Conservation (phyloP, 1,140 invertebrate species). For the Drosophila nikananu region DNA sequence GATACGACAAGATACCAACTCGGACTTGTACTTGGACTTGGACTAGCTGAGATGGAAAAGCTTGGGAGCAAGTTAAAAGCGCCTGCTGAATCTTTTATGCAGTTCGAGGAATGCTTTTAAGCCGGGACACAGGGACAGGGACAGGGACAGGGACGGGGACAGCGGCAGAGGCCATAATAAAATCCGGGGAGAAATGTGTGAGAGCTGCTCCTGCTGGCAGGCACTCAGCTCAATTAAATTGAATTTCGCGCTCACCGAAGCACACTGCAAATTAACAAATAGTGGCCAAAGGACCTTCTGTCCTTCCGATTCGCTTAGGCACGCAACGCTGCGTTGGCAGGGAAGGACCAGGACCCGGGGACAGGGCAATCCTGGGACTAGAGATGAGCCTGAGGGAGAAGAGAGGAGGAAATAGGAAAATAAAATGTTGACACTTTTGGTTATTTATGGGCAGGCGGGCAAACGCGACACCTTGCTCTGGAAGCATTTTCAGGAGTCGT, state of each 20-base stretch:
- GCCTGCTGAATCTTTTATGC: constrained; percentile 83
- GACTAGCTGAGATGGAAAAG: constrained; percentile 35
- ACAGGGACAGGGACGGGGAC: constrained; percentile 25
- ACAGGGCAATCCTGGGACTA: constrained; percentile 12
- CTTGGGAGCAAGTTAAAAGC: constrained; percentile 79
- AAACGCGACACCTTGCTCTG: constrained; percentile 59
- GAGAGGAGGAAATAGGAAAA: constrained; percentile 77
- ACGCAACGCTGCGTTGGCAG: constrained; percentile 71
- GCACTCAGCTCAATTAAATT: constrained; percentile 84
- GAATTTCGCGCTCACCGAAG: constrained; percentile 83
- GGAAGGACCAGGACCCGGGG: neutral
- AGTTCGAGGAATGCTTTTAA: constrained; percentile 77
- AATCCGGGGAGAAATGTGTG: constrained; percentile 79
- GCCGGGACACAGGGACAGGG: constrained; percentile 34
- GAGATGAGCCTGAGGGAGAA: neutral
- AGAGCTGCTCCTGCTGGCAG: constrained; percentile 58
- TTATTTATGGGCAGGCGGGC: constrained; percentile 78
- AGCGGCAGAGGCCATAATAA: constrained; percentile 66
- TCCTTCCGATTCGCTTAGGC: constrained; percentile 79
- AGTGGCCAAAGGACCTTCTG: constrained; percentile 55
- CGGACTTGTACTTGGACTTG: constrained; percentile 3
- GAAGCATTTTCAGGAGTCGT: constrained; percentile 4
- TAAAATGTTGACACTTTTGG: constrained; percentile 84
- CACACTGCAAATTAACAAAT: constrained; percentile 83
- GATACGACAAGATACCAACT: constrained; percentile 27